phyloP scores from a whole-genome alignment of 2,888 invertebrate genomes.

The Macaria notata region DNA sequence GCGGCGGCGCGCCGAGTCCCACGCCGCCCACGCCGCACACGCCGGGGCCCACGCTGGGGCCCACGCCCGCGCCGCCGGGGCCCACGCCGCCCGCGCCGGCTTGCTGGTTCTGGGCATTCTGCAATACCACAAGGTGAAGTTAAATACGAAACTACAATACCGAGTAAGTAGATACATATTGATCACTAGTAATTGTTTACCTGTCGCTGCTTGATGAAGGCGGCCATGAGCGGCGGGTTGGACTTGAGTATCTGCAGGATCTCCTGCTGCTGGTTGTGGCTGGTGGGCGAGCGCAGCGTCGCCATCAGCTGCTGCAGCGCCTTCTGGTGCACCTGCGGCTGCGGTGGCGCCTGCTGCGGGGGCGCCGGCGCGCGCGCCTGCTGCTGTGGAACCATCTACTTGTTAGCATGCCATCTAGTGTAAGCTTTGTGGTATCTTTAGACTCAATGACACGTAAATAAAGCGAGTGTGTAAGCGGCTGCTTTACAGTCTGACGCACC shows the following conservation, averaged over 20 bases:
- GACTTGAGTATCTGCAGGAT: constrained; percentile 94
- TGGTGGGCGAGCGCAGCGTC: constrained; percentile 93
- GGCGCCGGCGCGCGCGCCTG: constrained; percentile 60
- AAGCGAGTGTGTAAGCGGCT: too few species aligned
- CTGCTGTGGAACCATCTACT: neutral
- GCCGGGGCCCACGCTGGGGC: constrained; percentile 47
- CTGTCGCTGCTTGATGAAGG: constrained; percentile 94
- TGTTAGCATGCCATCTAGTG: neutral
- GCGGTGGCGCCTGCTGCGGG: constrained; percentile 50
- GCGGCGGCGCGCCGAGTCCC: constrained; percentile 60
- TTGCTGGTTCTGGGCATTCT: constrained; percentile 78
- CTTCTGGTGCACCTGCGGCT: constrained; percentile 77
- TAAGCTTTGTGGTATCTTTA: too few species aligned
- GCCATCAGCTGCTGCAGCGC: constrained; percentile 94
- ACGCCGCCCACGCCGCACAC: constrained; percentile 57
- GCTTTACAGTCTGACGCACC: too few species aligned
- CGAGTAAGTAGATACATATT: too few species aligned
- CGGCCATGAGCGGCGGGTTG: constrained; percentile 97
- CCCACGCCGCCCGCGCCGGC: constrained; percentile 59
- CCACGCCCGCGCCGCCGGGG: constrained; percentile 50
- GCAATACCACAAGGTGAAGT: too few species aligned
- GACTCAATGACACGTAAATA: too few species aligned
- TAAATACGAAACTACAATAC: too few species aligned
- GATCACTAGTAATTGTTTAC: too few species aligned
- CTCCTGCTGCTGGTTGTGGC: constrained; percentile 95